These are phyloP conservation scores for Sialis fuliginosa DNA, from an alignment of 2,888 invertebrate genomes.

Conservation along the genomic window DNA sequence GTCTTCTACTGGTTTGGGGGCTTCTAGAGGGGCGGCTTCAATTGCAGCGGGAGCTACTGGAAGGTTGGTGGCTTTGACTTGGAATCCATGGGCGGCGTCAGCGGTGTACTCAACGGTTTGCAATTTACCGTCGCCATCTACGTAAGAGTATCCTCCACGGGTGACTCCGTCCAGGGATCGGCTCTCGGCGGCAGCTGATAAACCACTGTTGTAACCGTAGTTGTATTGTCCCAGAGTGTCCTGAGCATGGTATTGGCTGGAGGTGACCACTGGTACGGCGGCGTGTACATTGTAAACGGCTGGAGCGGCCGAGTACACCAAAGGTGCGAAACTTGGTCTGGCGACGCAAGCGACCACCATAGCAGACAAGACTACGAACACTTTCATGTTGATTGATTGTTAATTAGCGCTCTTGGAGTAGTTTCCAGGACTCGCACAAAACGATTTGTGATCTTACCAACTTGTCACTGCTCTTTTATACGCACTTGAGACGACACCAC, in stretches of 20 bases:
- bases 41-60: conserved; percentile 25
- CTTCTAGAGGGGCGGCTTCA: conserved; percentile 14
- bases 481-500: too few species aligned
- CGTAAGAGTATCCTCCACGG: conserved; percentile 39
- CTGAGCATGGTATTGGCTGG: conserved; percentile 34
- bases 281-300: not conserved
- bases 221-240: conserved; percentile 41
- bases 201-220: conserved; percentile 40
- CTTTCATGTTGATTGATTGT: not conserved
- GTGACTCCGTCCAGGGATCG: conserved; percentile 37
- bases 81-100: conserved; percentile 36
- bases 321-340: not conserved
- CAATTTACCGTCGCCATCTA: conserved; percentile 37
- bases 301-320: not conserved
- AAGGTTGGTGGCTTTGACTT: conserved; percentile 39
- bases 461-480: too few species aligned
- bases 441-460: not conserved
- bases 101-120: conserved; percentile 40
- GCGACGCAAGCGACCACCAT: not conserved
- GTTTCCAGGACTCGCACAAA: not conserved
- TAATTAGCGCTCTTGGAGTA: not conserved
- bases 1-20: conserved; percentile 21
- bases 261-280: conserved; percentile 6
- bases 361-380: not conserved
- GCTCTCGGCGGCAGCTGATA: conserved; percentile 38